Evolutionary conservation across 2,888 invertebrate genomes (phyloP).

Genomic region (Apotomis capreana): DNA sequence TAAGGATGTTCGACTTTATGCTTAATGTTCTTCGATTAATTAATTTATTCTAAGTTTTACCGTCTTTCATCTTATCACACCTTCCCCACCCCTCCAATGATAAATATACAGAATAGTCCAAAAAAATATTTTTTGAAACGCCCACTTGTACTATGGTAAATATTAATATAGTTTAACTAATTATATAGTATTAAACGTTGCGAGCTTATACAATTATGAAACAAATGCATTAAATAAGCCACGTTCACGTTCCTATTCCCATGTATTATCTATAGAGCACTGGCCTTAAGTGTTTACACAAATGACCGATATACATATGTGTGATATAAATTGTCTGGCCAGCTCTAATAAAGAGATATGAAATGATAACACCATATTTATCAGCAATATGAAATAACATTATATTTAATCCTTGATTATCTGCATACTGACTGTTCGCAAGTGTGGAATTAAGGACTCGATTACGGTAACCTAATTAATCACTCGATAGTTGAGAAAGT

Average conservation of each 20-base stretch:
- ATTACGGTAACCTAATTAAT: background rate
- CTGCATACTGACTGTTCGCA: background rate
- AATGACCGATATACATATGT: slow-evolving; percentile 23
- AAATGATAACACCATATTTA: slow-evolving; percentile 9
- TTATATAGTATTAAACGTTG: too few species aligned
- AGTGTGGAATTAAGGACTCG: too few species aligned
- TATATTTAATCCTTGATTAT: background rate
- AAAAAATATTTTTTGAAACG: too few species aligned
- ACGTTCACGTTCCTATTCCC: background rate
- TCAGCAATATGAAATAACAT: background rate
- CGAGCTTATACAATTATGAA: background rate
- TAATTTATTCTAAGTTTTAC: too few species aligned
- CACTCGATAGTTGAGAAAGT: background rate
- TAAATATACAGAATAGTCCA: too few species aligned
- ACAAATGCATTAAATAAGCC: background rate
- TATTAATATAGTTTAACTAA: too few species aligned
- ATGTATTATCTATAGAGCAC: background rate
- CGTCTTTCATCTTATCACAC: too few species aligned
- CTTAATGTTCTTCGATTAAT: too few species aligned
- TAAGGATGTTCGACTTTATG: too few species aligned
- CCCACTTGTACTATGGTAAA: too few species aligned
- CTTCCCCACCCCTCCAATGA: too few species aligned
- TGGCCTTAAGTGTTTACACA: slow-evolving; percentile 21
- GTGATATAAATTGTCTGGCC: slow-evolving; percentile 24
- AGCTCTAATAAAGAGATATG: slow-evolving; percentile 30